Base-by-base conservation (phyloP, 2,888 invertebrate species). In the Agapostemon virescens region DNA sequence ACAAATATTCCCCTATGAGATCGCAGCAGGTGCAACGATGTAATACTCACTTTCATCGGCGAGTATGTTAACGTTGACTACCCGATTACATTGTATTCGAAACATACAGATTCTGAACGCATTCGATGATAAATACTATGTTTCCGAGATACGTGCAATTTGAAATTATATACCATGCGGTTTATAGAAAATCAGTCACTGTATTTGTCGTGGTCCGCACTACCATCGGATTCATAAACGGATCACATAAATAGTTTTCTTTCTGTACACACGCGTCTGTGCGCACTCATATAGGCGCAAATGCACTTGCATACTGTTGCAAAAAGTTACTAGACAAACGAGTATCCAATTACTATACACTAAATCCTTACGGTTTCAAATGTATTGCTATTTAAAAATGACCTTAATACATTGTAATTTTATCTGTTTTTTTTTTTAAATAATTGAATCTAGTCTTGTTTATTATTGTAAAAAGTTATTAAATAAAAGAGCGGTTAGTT, bases 131-230 rank as follows among this genome's bases (percentile, higher is more conserved):
- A 74, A 83, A 76, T 72, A 79, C 74, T 75, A 69, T 77, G 77
- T 52, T 81, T 68, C 30, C 79, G 40, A 69, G 30, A 85, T 77
- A 83, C 80, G 84, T 79, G 82, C 82, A 73, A 83, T 82, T 87
- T 88, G 76, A 71, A 74, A 69, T 77, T 81, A 83, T 84, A 86
- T 87, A 90, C 85, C 88, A 89, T 85, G 87, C 87, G 89, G 87
- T 86, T 81, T 84, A 82, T 76, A 83, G 77, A 84, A 87, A 86
- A 86, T 86, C 85, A 75, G 77, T 82, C 79, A 75, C 82, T 75
- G 55, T 69, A 82, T 82, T 82, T 79, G 68, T 61, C 72, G 73
- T 69, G 69, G 49, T 30, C 64, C 63, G 82, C 49, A 78, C 74
- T 69, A 82, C 61, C 74, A 55, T 75, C 68, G 52, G 73, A 82